Conservation (phyloP, 2,113 vertebrate species). For the Heloderma charlesbogerti region DNA sequence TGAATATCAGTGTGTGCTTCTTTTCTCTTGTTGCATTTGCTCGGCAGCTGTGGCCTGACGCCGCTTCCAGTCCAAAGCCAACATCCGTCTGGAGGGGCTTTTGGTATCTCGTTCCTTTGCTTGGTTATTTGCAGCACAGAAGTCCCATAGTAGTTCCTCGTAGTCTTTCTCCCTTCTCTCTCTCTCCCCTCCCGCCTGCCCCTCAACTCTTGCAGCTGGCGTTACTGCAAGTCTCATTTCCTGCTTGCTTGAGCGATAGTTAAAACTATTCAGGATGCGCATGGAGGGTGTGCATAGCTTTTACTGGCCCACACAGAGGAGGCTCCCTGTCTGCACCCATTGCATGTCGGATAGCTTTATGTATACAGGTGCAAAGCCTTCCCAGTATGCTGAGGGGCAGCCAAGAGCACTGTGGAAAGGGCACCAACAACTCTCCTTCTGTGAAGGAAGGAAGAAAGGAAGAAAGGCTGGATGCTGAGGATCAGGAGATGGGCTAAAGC, state of each 20-base stretch:
- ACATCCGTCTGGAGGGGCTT: conserved; percentile 32
- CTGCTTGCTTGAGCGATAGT: conserved; percentile 24
- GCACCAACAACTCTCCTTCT: conserved; percentile 10
- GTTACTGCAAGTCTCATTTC: background rate
- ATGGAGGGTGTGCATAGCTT: background rate
- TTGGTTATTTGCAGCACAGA: background rate
- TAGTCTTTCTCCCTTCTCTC: conserved; percentile 29
- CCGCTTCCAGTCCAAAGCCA: conserved; percentile 59
- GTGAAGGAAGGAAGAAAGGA: background rate
- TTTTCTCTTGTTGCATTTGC: background rate
- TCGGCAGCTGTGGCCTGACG: conserved; percentile 11
- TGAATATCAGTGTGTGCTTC: background rate
- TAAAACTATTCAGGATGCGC: conserved; percentile 23
- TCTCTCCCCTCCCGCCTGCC: conserved; percentile 6
- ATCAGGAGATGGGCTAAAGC: background rate
- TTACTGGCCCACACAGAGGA: background rate
- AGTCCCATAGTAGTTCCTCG: conserved; percentile 30
- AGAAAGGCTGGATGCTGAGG: background rate
- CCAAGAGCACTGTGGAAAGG: conserved; percentile 12
- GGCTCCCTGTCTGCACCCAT: background rate
- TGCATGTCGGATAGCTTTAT: conserved; percentile 6
- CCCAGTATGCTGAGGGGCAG: background rate
- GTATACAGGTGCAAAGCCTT: conserved; percentile 22
- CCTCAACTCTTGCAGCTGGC: background rate
- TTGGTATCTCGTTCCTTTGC: conserved; percentile 29